Evolutionary conservation across 1,140 invertebrate species (phyloP).

Genomic region (Polypedilum pembai): DNA sequence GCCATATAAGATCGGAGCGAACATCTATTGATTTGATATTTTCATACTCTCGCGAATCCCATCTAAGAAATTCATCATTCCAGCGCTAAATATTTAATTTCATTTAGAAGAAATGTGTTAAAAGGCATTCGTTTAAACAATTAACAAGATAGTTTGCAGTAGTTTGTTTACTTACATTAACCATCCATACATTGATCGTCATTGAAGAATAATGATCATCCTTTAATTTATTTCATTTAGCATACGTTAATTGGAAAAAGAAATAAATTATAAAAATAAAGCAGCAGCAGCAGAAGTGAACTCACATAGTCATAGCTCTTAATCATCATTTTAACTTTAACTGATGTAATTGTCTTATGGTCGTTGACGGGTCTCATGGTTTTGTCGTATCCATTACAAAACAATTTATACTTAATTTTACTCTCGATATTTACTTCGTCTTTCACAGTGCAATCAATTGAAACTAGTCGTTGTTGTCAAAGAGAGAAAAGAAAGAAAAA

Average conservation of each 20-base stretch:
- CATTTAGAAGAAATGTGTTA: slow-evolving; percentile 1
- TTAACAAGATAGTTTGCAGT: not conserved
- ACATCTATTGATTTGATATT: not conserved
- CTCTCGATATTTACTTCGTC: not conserved
- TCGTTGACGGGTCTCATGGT: not conserved
- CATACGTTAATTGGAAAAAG: not conserved
- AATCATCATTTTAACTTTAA: slow-evolving; percentile 20
- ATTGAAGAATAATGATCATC: not conserved
- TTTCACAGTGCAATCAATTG: slow-evolving; percentile 7
- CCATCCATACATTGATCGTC: not conserved
- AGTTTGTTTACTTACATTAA: not conserved
- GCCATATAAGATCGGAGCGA: not conserved
- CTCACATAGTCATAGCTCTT: slow-evolving; percentile 23
- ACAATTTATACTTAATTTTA: not conserved
- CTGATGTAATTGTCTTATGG: slow-evolving; percentile 1
- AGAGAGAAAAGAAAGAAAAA: not conserved
- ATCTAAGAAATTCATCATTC: slow-evolving; percentile 7
- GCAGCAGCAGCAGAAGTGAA: not conserved
- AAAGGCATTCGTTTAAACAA: not conserved
- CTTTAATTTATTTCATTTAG: not conserved
- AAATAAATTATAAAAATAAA: not conserved
- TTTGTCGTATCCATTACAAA: slow-evolving; percentile 22
- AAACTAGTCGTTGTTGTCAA: not conserved
- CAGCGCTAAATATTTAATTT: not conserved
- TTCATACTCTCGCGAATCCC: not conserved